Evolutionary conservation across 1,140 invertebrate genomes (phyloP), one percentile per base, ranked within the genome.

Genomic region (Diorhabda carinulata): DNA sequence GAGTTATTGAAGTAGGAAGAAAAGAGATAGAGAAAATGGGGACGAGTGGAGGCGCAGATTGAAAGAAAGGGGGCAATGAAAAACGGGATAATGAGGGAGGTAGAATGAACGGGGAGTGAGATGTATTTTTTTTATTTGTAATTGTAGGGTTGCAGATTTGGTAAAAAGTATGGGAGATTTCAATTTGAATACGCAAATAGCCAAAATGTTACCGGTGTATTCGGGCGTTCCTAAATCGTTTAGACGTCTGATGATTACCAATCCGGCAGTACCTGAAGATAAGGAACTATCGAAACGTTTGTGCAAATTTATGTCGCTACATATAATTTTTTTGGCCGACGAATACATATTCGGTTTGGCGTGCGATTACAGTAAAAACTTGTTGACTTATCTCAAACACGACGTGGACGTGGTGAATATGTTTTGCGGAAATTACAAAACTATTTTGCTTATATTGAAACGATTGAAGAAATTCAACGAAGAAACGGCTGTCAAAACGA

Each of bases 261-360:
- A 67, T 47, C 65, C 65, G 6, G 65, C 41, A 25, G 57, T 67
- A 58, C 65, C 65, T 8, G 65, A 59, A 47, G 58, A 59, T 7
- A 25, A 45, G 10, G 10, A 59, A 5, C 10, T 41, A 9, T 57
- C 65, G 4, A 43, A 25, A 10, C 44, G 60, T n/a, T 25, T 67
- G 2, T 67, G 65, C 10, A 9, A 60, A 47, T 67, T 67, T 42
- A 67, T 67, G 65, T 59, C 65, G 5, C n/a, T 10, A 7, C 9
- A 44, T 9, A 40, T 67, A 40, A 9, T 42, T 25, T 42, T 25
- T 43, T 60, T 67, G 2, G 58, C 43, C 7, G 57, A 67, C 25
- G 65, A 60, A 10, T 44, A 57, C 4, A 43, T 67, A 10, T 45
- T 63, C 9, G 45, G 41, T 10, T 25, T 40, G 10, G 57, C 57